Percentiles rank a stretch among this genome's conserved stretches.
phyloP scores from a whole-genome alignment of 2,113 vertebrate genomes.

The Tupaia tana region DNA sequence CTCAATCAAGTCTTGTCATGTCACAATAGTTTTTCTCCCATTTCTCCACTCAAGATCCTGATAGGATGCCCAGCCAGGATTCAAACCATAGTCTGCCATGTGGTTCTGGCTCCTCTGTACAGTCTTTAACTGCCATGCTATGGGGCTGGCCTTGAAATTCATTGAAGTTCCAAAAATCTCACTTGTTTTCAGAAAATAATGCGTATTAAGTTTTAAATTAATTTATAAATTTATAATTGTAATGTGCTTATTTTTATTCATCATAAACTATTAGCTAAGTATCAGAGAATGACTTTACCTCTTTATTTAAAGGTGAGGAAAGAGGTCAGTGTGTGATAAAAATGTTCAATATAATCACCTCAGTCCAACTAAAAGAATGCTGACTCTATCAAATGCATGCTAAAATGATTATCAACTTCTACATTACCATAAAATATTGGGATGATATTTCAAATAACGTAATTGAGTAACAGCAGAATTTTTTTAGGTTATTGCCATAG shows the following conservation, averaged over 20 bases:
- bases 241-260: not conserved
- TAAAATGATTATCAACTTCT: not conserved
- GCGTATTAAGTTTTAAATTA: not conserved
- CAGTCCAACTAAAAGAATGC: not conserved
- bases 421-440: slow-evolving; percentile 3
- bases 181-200: not conserved
- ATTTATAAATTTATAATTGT: not conserved
- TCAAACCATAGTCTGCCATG: no score
- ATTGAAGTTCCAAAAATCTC: not conserved
- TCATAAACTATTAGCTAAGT: not conserved
- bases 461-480: not conserved
- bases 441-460: not conserved
- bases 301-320: not conserved
- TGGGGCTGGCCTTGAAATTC: not conserved
- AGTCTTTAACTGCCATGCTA: no score
- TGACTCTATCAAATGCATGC: not conserved
- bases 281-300: not conserved
- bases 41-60: no score
- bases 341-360: not conserved
- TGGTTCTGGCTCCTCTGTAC: no score
- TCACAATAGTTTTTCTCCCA: no score
- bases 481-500: not conserved
- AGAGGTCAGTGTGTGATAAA: not conserved
- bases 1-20: no score
- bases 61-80: no score